Conservation (phyloP, 2,113 vertebrate genomes). For the Ardeotis arabs region DNA sequence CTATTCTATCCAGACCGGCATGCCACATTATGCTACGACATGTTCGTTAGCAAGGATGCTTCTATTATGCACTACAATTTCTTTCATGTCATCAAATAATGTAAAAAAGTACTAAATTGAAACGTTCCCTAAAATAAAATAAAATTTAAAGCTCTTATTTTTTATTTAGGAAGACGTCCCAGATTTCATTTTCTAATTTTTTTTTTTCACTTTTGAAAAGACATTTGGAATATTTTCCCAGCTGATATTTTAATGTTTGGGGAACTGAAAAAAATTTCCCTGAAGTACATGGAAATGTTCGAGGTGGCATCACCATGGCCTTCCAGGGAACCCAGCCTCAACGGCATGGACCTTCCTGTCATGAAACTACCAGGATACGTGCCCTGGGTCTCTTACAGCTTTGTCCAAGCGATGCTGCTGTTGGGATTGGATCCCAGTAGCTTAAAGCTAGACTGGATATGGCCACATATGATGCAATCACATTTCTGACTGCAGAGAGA, state of each 20-base stretch:
- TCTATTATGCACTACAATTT: neutral
- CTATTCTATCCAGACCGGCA: neutral
- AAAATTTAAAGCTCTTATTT: neutral
- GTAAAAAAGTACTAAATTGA: neutral
- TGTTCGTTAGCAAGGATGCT: neutral
- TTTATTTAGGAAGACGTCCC: neutral
- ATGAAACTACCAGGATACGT: neutral
- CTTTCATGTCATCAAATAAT: neutral
- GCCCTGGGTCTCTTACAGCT: neutral
- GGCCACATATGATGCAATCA: neutral
- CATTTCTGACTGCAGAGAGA: conserved; percentile 7
- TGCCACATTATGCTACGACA: neutral
- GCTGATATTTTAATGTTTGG: neutral
- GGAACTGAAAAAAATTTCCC: neutral
- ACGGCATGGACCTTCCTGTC: neutral
- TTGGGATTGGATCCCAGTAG: neutral
- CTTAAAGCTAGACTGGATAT: neutral
- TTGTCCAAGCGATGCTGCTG: neutral
- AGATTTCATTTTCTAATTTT: neutral
- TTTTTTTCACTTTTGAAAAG: neutral
- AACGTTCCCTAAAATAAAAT: neutral
- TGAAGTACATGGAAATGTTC: neutral
- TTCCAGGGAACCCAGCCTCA: neutral
- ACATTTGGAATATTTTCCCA: neutral
- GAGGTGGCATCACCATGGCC: neutral